Base-by-base conservation (phyloP, 2,888 invertebrate species). In the Atherix ibis region DNA sequence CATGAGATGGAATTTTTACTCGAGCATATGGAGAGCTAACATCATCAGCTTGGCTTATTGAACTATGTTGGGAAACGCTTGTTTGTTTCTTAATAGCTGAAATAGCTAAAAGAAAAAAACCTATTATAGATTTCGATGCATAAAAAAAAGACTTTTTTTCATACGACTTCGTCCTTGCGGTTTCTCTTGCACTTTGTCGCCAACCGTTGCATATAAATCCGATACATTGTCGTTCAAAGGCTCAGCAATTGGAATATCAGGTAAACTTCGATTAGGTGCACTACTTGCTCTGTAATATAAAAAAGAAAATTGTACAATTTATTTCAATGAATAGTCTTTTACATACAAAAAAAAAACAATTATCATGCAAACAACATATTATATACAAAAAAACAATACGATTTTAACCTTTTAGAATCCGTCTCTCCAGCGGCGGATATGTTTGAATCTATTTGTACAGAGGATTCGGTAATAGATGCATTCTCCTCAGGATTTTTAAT, bases 161-260 rank as follows among this genome's bases (percentile, higher is more conserved):
- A 38, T 48, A 61, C 61, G 60, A 44, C 58, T 59, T 44, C 58
- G 53, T 36, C 51, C 49, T 32, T 50, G 50, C n/a, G 48, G 45
- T 36, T 54, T 50, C 22, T 52, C 53, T n/a, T 49, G 54, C 45
- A 64, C 56, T 54, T 69, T 65, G 44, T 70, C 70, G 32, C 74
- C 76, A 12, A 87, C 82, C 5, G 85, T 87, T 24, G 85, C 87
- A 54, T 87, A 87, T 40, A 85, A 67, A 52, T 85, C 87, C 0
- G 84, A 87, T 6, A 76, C 75, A 31, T 81, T 82, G 56, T 87
- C 85, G 3, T 76, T 75, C 46, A 69, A 70, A 41, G 66, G 66
- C 47, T 75, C 72, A 22, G 75, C 76, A 18, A 77, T 71, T 6
- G 85, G 81, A 49, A 87, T 83, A 55, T 87, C 87, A 17, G 87